Base-by-base conservation (phyloP, 2,797 vertebrate species). In the Pipistrellus pipistrellus region DNA sequence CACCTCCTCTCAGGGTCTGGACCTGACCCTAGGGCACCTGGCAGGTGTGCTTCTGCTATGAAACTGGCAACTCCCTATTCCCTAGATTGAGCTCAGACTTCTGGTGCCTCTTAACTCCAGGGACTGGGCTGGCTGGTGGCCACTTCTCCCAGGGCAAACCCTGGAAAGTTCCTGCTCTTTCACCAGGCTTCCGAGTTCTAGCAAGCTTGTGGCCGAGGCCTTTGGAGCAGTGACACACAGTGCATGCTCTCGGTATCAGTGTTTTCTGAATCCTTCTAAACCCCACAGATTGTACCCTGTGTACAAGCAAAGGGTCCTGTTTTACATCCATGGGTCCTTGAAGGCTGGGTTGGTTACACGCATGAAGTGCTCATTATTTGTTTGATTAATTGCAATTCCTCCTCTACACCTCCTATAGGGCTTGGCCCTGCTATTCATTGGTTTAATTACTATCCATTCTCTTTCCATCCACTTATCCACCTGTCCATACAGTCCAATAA, bases 221-320 rank as follows among this genome's bases (percentile, higher is more conserved):
- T 44, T 10, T 44, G 44, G 10, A 44, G 44, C 44, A 44, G 44
- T 44, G 64, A 51, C 46, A 11, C 1, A 48, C 32, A 87, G n/a
- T 27, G n/a, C 7, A 14, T 51, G 44, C 21, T 85, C 18, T 59
- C 30, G 30, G 32, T 20, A 55, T 13, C 8, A 21, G 21, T 85
- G 17, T 83, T 83, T 95, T 83, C 71, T 46, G 23, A 90, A 35
- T 83, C 44, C n/a, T 83, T 68, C 53, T 89, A 35, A 57, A 66
- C 27, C 17, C 8, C n/a, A 8, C 51, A 21, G 51, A 48, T 51
- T n/a, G 48, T 82, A 64, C 66, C 8, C 44, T 81, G 12, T 62
- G 46, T 80, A 71, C 53, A 82, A 46, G 25, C 71, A 71, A 73
- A 78, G 30, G 12, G 35, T 53, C 48, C 41, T 48, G 15, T 66